Evolutionary conservation across 1,140 invertebrate genomes (phyloP).

Genomic region (Sesamia nonagrioides): DNA sequence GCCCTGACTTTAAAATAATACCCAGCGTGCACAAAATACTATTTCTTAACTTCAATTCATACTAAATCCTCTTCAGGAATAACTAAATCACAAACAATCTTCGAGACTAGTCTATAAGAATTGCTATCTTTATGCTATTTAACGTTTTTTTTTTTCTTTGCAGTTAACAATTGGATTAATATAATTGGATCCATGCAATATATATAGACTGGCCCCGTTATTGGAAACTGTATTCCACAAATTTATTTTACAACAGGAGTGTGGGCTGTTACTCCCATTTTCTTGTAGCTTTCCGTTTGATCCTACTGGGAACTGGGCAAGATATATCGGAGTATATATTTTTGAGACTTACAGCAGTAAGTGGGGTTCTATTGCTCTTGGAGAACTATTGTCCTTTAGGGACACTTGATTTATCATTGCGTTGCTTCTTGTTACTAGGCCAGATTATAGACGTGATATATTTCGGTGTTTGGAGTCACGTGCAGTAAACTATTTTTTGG

Average conservation of each 20-base stretch:
- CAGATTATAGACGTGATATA: background rate
- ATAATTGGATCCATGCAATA: constrained; percentile 56
- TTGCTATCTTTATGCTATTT: constrained; percentile 12
- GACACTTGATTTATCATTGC: constrained; percentile 43
- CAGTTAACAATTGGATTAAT: constrained; percentile 55
- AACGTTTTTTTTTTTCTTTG: constrained; percentile 29
- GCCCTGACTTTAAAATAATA: too few species aligned
- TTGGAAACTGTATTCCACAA: constrained; percentile 51
- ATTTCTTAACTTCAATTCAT: background rate
- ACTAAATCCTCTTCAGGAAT: constrained; percentile 1
- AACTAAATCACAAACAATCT: constrained; percentile 30
- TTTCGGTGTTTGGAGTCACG: background rate
- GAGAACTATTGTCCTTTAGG: constrained; percentile 45
- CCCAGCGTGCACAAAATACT: background rate
- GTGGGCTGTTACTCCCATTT: constrained; percentile 51
- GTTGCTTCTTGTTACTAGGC: constrained; percentile 23
- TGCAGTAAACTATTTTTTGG: constrained; percentile 1
- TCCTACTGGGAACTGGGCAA: constrained; percentile 44
- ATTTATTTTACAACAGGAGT: constrained; percentile 52
- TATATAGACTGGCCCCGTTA: constrained; percentile 52
- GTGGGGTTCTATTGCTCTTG: constrained; percentile 48
- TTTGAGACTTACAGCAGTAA: constrained; percentile 56
- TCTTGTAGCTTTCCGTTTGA: constrained; percentile 54
- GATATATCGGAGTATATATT: constrained; percentile 52
- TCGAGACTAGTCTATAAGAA: constrained; percentile 20